Evolutionary conservation across 1,140 invertebrate genomes (phyloP).

Genomic region (Brachionus asplanchnoidis): DNA sequence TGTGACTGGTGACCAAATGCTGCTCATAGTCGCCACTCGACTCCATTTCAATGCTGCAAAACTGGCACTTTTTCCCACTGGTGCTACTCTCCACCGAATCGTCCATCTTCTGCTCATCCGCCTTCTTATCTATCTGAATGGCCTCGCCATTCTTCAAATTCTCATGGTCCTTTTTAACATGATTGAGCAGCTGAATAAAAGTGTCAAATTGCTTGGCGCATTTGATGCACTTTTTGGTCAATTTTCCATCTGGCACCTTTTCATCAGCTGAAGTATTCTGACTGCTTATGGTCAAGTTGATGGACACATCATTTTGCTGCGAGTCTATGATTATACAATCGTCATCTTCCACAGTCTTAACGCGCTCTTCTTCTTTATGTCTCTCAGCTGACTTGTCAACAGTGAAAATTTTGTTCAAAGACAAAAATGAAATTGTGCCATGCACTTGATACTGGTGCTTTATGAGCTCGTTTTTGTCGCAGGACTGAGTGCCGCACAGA

Average conservation of each 20-base stretch:
- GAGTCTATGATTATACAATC: neutral
- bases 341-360: neutral
- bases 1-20: neutral
- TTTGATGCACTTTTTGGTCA: neutral
- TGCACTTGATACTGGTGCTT: neutral
- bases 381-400: neutral
- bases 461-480: neutral
- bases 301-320: neutral
- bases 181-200: neutral
- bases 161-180: neutral
- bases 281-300: neutral
- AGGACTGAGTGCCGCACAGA: neutral
- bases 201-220: neutral
- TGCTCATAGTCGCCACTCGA: neutral
- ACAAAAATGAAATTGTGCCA: neutral
- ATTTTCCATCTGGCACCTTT: neutral
- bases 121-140: neutral
- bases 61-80: neutral
- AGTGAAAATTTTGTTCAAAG: conserved; percentile 24
- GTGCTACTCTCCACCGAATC: neutral
- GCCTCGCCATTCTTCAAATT: neutral
- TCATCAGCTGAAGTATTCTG: neutral
- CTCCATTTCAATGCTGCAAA: neutral
- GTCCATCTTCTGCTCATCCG: neutral
- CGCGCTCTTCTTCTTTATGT: neutral